phyloP scores from a whole-genome alignment of 2,888 invertebrate species.

The Philereme vetulata region DNA sequence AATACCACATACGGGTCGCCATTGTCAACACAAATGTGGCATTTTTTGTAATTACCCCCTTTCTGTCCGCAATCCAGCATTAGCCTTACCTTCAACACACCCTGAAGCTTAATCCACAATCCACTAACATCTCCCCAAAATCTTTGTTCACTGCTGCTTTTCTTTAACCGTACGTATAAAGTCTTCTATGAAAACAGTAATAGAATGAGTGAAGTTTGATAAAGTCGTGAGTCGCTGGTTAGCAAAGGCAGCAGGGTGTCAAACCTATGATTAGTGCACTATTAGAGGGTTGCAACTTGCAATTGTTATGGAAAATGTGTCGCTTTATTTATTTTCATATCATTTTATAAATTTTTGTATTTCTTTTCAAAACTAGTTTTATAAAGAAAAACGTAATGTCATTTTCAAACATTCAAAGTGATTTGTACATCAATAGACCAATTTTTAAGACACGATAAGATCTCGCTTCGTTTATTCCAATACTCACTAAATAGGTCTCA shows the following conservation, averaged over 20 bases:
- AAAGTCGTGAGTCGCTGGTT: slow-evolving; percentile 7
- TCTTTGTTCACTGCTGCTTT: slow-evolving; percentile 43
- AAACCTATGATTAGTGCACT: slow-evolving; percentile 79
- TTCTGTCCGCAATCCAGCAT: slow-evolving; percentile 70
- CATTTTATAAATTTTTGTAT: no score
- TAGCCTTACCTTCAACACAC: slow-evolving; percentile 62
- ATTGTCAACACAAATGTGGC: slow-evolving; percentile 70
- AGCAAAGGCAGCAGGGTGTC: slow-evolving; percentile 58
- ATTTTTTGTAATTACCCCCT: slow-evolving; percentile 77
- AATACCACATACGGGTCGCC: slow-evolving; percentile 37
- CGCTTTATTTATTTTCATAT: slow-evolving; percentile 45
- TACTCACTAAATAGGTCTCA: slow-evolving; percentile 60
- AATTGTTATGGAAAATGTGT: slow-evolving; percentile 65
- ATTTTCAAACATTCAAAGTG: neutral
- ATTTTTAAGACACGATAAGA: slow-evolving; percentile 39
- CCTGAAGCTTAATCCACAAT: slow-evolving; percentile 41
- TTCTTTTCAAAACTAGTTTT: neutral
- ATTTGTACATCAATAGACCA: slow-evolving; percentile 36
- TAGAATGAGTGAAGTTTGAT: slow-evolving; percentile 31
- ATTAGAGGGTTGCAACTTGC: slow-evolving; percentile 67
- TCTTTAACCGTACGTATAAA: neutral
- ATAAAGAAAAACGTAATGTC: neutral
- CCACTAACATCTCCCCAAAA: slow-evolving; percentile 5
- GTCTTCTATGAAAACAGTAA: slow-evolving; percentile 33
- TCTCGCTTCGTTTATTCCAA: slow-evolving; percentile 28